A percentile compares a stretch with the other conserved stretches of the same genome.
Conservation (phyloP, 2,113 vertebrate genomes). For the Oncorhynchus gorbuscha region DNA sequence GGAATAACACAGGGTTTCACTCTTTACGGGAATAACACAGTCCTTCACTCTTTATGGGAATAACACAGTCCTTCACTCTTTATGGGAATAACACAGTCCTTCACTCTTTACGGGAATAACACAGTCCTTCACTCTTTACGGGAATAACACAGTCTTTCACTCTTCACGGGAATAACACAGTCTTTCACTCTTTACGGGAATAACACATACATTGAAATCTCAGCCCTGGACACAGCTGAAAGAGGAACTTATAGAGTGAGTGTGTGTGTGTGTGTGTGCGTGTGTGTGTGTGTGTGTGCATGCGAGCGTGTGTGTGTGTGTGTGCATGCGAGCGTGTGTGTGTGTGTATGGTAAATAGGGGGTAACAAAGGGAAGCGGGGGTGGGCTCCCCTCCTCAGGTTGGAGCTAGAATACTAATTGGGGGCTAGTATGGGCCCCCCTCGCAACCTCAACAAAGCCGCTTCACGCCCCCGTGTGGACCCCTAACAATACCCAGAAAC, state of each 20-base stretch:
- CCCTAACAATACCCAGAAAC: constrained; percentile 70
- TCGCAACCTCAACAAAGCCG: constrained; percentile 67
- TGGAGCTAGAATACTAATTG: constrained; percentile 79
- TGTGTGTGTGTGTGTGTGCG: neutral
- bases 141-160: too few species aligned
- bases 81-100: neutral
- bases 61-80: neutral
- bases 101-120: too few species aligned
- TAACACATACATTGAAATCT: neutral
- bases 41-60: too few species aligned
- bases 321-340: constrained; percentile 18
- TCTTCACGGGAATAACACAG: neutral
- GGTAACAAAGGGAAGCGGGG: constrained; percentile 60
- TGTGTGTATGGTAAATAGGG: constrained; percentile 33
- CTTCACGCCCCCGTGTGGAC: constrained; percentile 58
- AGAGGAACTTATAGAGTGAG: neutral
- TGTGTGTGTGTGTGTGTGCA: too few species aligned
- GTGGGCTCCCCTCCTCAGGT: constrained; percentile 62
- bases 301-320: too few species aligned
- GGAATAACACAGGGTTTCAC: too few species aligned
- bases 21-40: too few species aligned
- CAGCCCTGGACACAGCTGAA: neutral
- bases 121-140: too few species aligned
- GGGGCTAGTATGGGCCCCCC: constrained; percentile 41
- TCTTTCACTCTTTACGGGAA: neutral